Percentiles rank a stretch among this genome's conserved stretches.
phyloP scores from a whole-genome alignment of 2,888 invertebrate genomes.

The Hypselothyrea guttata region DNA sequence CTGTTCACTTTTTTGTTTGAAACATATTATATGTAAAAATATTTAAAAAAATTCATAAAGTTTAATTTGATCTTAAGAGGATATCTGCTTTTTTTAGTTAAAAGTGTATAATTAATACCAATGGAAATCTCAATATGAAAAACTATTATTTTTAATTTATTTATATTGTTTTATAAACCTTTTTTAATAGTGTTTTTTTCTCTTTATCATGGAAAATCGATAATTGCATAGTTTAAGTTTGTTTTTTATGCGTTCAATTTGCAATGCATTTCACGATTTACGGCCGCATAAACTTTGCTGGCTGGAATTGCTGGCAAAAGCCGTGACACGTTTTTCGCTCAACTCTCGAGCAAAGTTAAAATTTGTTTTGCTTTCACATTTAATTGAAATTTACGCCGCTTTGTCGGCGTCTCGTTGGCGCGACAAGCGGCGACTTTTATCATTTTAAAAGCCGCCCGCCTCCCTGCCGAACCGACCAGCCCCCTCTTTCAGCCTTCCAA shows the following conservation, averaged over 20 bases:
- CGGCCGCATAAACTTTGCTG: conserved; percentile 27
- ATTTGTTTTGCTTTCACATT: conserved; percentile 78
- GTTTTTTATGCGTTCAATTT: neutral
- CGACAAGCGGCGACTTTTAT: conserved; percentile 75
- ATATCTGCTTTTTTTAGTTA: too few relatives aligned
- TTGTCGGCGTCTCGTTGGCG: conserved; percentile 74
- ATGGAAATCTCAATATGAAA: too few relatives aligned
- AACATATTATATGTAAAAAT: too few relatives aligned
- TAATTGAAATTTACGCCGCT: conserved; percentile 81
- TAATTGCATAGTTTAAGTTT: neutral
- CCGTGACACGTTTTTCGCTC: conserved; percentile 34
- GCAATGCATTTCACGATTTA: neutral
- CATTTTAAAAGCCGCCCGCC: conserved; percentile 67
- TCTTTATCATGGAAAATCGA: neutral
- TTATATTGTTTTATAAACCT: too few relatives aligned
- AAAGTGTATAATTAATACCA: too few relatives aligned
- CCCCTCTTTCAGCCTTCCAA: neutral
- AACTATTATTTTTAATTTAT: neutral
- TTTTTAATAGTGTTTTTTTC: too few relatives aligned
- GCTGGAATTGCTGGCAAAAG: conserved; percentile 9
- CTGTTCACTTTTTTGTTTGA: too few relatives aligned
- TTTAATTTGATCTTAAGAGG: too few relatives aligned
- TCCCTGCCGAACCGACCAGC: conserved; percentile 36
- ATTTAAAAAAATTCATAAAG: too few relatives aligned
- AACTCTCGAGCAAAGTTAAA: conserved; percentile 63